Conservation (phyloP, 2,797 vertebrate genomes). For the Falco columbarius region DNA sequence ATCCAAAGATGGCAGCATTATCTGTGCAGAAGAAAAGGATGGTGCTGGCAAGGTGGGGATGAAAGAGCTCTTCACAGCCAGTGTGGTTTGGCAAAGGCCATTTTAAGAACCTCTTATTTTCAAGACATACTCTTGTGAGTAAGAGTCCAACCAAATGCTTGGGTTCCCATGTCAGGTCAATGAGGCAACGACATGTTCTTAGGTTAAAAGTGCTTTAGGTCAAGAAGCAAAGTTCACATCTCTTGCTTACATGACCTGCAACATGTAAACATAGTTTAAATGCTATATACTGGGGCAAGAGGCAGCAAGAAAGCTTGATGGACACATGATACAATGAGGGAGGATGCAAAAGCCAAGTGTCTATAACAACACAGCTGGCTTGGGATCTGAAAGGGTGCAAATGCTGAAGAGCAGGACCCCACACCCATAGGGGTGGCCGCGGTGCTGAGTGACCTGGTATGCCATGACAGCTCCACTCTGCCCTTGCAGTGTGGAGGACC, state of each 20-base stretch:
- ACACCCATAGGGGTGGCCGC: accelerated
- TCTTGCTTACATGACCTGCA: not conserved
- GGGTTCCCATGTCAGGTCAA: not conserved
- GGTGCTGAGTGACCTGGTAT: accelerated
- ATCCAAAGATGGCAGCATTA: not conserved
- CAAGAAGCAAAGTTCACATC: not conserved
- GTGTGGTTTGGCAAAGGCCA: not conserved
- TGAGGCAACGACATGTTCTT: not conserved
- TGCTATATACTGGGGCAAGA: not conserved
- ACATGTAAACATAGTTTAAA: not conserved
- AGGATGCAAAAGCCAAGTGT: not conserved
- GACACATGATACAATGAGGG: accelerated
- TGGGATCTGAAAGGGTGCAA: not conserved
- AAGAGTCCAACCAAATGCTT: not conserved
- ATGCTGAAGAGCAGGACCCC: not conserved
- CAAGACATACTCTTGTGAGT: not conserved
- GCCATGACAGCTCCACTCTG: not conserved
- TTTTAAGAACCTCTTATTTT: not conserved
- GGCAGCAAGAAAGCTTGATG: not conserved
- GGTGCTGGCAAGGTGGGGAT: accelerated
- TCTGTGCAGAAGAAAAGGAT: not conserved
- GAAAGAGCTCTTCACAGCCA: not conserved
- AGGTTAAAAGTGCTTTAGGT: not conserved
- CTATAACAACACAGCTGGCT: not conserved
- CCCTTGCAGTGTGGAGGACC: accelerated